Base-by-base conservation (phyloP, 2,797 vertebrate genomes). In the Lacerta bilineata region DNA sequence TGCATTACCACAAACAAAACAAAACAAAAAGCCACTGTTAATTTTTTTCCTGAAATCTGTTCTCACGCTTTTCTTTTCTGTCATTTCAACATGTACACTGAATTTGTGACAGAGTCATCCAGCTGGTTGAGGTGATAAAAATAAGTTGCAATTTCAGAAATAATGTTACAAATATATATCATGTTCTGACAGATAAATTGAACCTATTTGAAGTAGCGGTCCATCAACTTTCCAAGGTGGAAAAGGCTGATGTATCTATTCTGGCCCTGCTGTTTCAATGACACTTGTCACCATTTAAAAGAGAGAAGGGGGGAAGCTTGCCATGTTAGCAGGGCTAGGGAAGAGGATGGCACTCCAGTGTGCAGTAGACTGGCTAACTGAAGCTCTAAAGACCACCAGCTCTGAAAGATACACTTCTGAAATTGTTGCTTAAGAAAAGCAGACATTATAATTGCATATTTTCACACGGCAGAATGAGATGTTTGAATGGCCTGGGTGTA, bases 101-200 rank as follows among this genome's bases (percentile, higher is more conserved):
- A 55, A 78, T 74, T 92, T 93, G 33, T 85, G 83, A 91, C 74
- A 90, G 39, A 78, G 17, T 64, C 39, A 87, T 93, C 68, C 68
- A 89, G 71, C 74, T 91, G 46, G 46, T 39, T 75, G 68, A 92
- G 87, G 64, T 94, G 91, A 93, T 93, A 94, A 96, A 96, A 95
- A 93, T 91, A 88, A 59, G 61, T 89, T 93, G 50, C 17, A 84
- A 93, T 90, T 94, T 91, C 29, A 87, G 89, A 95, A 94, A 91
- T 91, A 83, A 92, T 91, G 80, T 92, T 94, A 88, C 85, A 90
- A 92, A 87, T 80, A 69, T 89, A 50, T 75, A 82, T 94, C 77
- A 78, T 86, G 46, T 91, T 92, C 88, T 95, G 91, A 92, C 90
- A 95, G 91, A 91, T 93, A 94, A 93, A 96, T 92, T 94, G 93